Evolutionary conservation across 2,797 vertebrate genomes (phyloP), one percentile per base, ranked within the genome.

Genomic region (Dallia pectoralis): DNA sequence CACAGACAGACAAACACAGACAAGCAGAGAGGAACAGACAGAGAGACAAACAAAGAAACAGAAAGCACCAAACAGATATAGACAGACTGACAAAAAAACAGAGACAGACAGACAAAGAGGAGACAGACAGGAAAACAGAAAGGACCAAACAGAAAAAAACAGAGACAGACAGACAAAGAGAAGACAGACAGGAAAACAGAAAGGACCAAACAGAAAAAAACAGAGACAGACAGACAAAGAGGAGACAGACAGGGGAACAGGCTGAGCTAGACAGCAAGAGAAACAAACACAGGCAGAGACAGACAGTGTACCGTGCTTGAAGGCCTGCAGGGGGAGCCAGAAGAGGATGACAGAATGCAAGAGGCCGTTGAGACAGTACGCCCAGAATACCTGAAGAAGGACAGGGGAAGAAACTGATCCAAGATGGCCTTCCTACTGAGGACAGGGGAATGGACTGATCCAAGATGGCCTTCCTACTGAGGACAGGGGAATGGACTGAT

Each of bases 301-400:
- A 53, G 18, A 22, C 89, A 87, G 90, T 96, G 96, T 94, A 98
- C 98, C 98, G 87, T 98, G 94, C 88, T 97, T 95, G 89, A 99
- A 96, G 87, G 97, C 96, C 96, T 96, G 96, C 76, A 99, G 94
- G 83, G 98, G 98, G 95, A 99, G 94, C 98, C 98, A 99, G 93
- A 99, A 99, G 89, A 99, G 95, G 93, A 99, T 98, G 93, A 99
- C 95, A 64, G 97, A 99, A 94, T 99, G 98, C 95, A 99, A 98
- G 89, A 99, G 97, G 90, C 98, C 98, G 85, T 99, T 99, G 93
- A 99, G 95, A 98, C 98, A 99, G 97, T 99, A 97, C 92, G 97
- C 94, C 98, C 97, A 99, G 95, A 99, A 99, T 94, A 99, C 97
- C 98, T 99, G 94, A 88, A 85, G 84, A 77, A 75, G 12, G 88